phyloP scores from a whole-genome alignment of 2,888 invertebrate species.

The Hirtodrosophila cameraria region DNA sequence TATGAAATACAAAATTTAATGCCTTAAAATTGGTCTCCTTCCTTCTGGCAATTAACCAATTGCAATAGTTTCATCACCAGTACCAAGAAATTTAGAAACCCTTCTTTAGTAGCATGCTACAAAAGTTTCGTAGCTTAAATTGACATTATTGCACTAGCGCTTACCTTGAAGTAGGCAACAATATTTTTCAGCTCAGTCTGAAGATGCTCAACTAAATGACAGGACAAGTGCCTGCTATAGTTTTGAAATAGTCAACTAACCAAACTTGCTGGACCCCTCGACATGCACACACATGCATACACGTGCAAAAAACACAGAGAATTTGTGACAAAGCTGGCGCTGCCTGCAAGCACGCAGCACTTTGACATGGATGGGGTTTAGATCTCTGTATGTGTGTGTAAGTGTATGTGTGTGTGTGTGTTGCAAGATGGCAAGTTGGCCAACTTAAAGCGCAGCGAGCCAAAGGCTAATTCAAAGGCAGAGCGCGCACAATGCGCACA shows the following conservation, averaged over 20 bases:
- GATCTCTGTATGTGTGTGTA: not conserved
- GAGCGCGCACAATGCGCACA: conserved; percentile 45
- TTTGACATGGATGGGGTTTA: conserved; percentile 34
- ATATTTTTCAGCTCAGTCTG: conserved; percentile 42
- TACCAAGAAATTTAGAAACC: not conserved
- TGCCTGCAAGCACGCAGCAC: conserved; percentile 40
- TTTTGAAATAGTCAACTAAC: conserved; percentile 58
- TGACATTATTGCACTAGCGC: conserved; percentile 24
- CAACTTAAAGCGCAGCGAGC: conserved; percentile 27
- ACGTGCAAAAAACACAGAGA: conserved; percentile 16
- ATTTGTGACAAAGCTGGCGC: conserved; percentile 46
- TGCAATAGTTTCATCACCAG: conserved; percentile 1
- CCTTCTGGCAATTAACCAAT: no score
- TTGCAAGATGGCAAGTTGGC: conserved; percentile 4
- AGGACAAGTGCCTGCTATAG: conserved; percentile 43
- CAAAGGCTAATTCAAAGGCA: conserved; percentile 71
- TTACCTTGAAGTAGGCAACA: conserved; percentile 40
- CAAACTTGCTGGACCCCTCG: conserved; percentile 21
- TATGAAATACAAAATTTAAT: no score
- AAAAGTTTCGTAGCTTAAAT: conserved; percentile 3
- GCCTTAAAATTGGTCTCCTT: no score
- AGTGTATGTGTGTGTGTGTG: not conserved
- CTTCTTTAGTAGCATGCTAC: not conserved
- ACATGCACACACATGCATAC: not conserved
- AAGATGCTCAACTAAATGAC: conserved; percentile 47